Percentiles rank a stretch among this genome's conserved stretches.
These are phyloP conservation scores for Hybognathus amarus DNA, from an alignment of 2,797 vertebrate species.

Conservation along the genomic window DNA sequence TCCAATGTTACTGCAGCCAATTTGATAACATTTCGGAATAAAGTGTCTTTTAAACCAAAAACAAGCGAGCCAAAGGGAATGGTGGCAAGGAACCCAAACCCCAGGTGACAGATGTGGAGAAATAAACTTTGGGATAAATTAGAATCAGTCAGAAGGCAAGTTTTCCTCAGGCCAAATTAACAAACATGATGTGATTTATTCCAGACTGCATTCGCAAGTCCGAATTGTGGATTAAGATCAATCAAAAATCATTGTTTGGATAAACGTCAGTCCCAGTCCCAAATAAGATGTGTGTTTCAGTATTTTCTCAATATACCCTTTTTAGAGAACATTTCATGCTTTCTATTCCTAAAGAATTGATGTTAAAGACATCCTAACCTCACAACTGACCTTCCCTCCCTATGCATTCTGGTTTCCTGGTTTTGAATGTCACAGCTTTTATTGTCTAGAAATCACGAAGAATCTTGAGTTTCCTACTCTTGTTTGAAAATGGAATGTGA, in stretches of 20 bases:
- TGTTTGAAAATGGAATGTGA: slow-evolving; percentile 4
- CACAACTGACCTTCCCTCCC: neutral
- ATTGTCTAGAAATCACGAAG: neutral
- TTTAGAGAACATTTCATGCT: neutral
- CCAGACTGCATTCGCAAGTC: too few species aligned
- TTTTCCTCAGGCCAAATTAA: too few species aligned
- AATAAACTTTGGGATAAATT: too few species aligned
- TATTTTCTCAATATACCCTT: neutral
- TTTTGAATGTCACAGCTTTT: neutral
- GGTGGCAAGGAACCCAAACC: too few species aligned
- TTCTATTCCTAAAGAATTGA: neutral
- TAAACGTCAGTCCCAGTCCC: neutral
- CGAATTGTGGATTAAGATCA: too few species aligned
- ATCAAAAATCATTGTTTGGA: neutral
- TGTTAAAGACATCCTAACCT: neutral
- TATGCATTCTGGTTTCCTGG: neutral
- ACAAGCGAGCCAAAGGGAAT: too few species aligned
- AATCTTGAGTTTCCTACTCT: slow-evolving; percentile 5
- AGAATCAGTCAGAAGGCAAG: too few species aligned
- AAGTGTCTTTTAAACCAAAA: too few species aligned
- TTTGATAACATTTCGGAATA: too few species aligned
- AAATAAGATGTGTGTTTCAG: neutral
- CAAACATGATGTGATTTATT: too few species aligned
- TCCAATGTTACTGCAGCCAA: too few species aligned
- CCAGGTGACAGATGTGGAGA: too few species aligned